Base-by-base conservation (phyloP, 2,888 invertebrate species). In the Acheta domesticus region DNA sequence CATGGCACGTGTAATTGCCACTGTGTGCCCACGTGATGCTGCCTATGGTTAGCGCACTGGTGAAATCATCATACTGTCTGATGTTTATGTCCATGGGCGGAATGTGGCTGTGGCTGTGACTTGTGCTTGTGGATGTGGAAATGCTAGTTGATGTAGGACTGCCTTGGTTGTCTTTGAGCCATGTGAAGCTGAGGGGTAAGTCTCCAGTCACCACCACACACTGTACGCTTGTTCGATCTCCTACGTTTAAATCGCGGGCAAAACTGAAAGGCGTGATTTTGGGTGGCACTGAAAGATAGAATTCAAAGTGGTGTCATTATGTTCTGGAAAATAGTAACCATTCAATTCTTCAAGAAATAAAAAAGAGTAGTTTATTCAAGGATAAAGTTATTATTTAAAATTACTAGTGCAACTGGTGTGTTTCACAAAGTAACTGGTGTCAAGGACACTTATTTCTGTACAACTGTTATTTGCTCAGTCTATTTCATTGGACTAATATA, bases 251-350 rank as follows among this genome's bases (percentile, higher is more conserved):
- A 87, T 90, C 89, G 85, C 89, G 89, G 84, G 91, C 90, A 87
- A 92, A 92, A 85, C 88, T 88, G 87, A 92, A 92, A 85, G 91
- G 90, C 86, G 91, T 91, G 86, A 91, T 90, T 87, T 90, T 90
- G 85, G 91, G 91, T 84, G 90, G 90, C 86, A 90, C 91, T 91
- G 87, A 85, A 86, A 83, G 84, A 84, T 83, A 85, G 83, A 84
- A 83, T 77, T 79, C 49, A 81, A 76, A 50, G 49, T 77, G 76
- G 78, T 78, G 78, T 77, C 36, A 78, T 49, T 78, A 36, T 78
- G 78, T n/a, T 23, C 62, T 62, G 14, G 62, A 62, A 62, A 62
- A 62, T 19, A 62, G n/a, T 62, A 19, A 62, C 14, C 62, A 62
- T 62, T 62, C 62, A 62, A 62, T 16, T 62, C 62, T 62, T 62